Conservation (phyloP, 1,140 invertebrate genomes). For the Halesus radiatus region DNA sequence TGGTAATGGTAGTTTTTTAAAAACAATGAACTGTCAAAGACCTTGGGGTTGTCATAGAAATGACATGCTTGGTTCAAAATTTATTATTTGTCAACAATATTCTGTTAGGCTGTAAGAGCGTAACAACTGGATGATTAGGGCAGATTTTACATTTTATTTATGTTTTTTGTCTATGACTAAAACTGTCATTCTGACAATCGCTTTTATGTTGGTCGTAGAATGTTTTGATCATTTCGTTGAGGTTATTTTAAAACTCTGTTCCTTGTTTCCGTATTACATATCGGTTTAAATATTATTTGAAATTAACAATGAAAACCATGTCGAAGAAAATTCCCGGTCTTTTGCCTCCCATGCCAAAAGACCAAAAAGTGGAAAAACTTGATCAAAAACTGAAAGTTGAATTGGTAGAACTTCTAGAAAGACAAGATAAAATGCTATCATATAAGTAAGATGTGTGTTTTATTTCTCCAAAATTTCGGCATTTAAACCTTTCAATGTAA, state of each 20-base stretch:
- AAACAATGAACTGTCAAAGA: too few species aligned
- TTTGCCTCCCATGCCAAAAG: conserved; percentile 37
- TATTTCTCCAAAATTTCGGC: background rate
- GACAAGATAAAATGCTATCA: conserved; percentile 50
- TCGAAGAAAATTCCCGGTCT: conserved; percentile 39
- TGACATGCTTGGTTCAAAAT: too few species aligned
- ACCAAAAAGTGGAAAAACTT: conserved; percentile 33
- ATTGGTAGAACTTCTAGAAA: conserved; percentile 44
- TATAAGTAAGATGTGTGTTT: conserved; percentile 44
- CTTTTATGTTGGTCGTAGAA: too few species aligned
- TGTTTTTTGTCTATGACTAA: background rate
- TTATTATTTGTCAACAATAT: too few species aligned
- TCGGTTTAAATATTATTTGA: too few species aligned
- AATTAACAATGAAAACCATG: conserved; percentile 21
- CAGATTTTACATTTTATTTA: background rate
- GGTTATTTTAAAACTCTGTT: too few species aligned
- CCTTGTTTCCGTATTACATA: too few species aligned
- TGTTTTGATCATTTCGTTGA: too few species aligned
- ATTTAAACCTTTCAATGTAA: background rate
- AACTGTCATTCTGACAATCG: conserved; percentile 11
- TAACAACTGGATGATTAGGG: too few species aligned
- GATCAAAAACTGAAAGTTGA: conserved; percentile 33
- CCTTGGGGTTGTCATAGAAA: too few species aligned
- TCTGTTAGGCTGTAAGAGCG: too few species aligned
- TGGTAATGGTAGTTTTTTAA: too few species aligned